Conservation (phyloP, 2,888 invertebrate genomes). For the Lasioglossum calceatum region DNA sequence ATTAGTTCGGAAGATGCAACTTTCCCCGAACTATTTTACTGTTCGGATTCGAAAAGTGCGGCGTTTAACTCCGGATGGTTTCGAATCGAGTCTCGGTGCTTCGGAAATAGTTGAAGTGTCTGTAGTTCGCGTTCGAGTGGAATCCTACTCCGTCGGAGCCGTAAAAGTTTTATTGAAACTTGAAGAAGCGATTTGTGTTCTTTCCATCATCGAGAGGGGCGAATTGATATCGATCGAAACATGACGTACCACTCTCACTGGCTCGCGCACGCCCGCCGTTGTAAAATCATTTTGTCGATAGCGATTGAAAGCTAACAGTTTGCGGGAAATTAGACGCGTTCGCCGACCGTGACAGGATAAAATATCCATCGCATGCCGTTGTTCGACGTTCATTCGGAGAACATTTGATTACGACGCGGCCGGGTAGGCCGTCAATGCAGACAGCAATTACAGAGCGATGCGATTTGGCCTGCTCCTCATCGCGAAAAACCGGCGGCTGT, state of each 20-base stretch:
- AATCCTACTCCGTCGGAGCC: background rate
- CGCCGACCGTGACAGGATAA: constrained; percentile 35
- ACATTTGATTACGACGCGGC: constrained; percentile 63
- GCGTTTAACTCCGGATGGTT: background rate
- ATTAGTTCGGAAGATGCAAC: background rate
- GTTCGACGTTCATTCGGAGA: constrained; percentile 29
- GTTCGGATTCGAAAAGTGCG: background rate
- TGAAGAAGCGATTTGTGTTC: background rate
- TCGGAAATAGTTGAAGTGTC: background rate
- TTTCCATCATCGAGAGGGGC: background rate
- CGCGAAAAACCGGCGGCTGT: constrained; percentile 55
- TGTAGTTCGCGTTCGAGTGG: background rate
- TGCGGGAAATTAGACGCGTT: constrained; percentile 41
- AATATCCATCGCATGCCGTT: constrained; percentile 29
- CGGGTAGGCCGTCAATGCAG: constrained; percentile 37
- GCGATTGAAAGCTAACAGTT: constrained; percentile 33
- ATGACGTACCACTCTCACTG: background rate
- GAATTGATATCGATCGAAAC: background rate
- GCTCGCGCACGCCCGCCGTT: background rate
- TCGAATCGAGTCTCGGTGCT: background rate
- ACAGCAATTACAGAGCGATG: constrained; percentile 64
- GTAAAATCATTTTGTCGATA: constrained; percentile 20
- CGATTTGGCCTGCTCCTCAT: constrained; percentile 31
- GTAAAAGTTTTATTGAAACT: background rate
- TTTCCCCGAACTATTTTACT: background rate